Base-by-base conservation (phyloP, 2,888 invertebrate species). In the Scelioninae gen. 2 region DNA sequence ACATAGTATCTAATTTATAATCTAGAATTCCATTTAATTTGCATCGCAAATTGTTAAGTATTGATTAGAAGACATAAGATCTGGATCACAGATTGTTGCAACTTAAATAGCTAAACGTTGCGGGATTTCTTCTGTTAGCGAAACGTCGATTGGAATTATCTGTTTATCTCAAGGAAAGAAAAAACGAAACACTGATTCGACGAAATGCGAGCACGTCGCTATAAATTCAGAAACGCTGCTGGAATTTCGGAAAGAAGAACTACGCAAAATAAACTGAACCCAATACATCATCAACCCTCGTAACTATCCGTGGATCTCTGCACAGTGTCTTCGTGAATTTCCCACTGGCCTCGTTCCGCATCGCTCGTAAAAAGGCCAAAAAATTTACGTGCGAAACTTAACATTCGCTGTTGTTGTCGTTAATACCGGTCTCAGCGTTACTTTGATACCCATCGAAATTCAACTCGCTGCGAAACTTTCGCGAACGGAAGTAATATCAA, bases 251-350 rank as follows among this genome's bases (percentile, higher is more conserved):
- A 10, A 61, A 39, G 37, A 28, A 18, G 25, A 6, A 48, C 19
- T 13, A n/a, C 25, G 13, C 19, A 46, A 48, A 48, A 48, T 61
- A 61, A 48, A 46, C 48, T 15, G 22, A 48, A 39, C 25, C 10
- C 33, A 19, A 58, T 45, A 11, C 28, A 58, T 45, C 22, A 45
- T 13, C 46, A 15, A n/a, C 19, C 13, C 58, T 18, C 22, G 39
- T n/a, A 35, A 35, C 31, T 13, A 37, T 22, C 15, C 37, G 13
- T 28, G 37, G 60, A 55, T 65, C 3, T 25, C 65, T 65, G 55
- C 55, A 45, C 33, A 65, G 53, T 28, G 46, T 65, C 65, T 50
- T 7, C 37, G 13, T 35, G 31, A 39, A 57, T 22, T 60, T 15
- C 22, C 50, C 31, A 19, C 19, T 60, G 52, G 16, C 52, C 68